Evolutionary conservation across 1,140 invertebrate species (phyloP), one percentile per base, ranked within the genome.

Genomic region (Goniozus legneri): DNA sequence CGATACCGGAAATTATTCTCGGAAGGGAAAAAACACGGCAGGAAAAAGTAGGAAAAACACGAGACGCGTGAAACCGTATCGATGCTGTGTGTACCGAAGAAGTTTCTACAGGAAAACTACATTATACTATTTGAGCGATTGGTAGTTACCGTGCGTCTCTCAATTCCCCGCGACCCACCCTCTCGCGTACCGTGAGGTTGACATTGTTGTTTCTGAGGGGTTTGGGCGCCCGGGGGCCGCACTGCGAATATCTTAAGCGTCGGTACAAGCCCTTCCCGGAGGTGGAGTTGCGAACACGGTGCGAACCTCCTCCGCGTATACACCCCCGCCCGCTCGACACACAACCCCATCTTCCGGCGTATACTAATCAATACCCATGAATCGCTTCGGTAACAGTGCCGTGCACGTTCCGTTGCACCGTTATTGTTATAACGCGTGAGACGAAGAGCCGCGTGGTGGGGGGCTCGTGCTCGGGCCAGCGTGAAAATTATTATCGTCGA

Each of bases 191-290:
- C n/a, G n/a, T n/a, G n/a, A 65, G 69, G 71, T 76, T 73, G 69
- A 71, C 70, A 73, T 70, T 75, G 70, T 75, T 74, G 64, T 74
- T 73, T 72, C 66, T 68, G 59, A 64, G 66, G 67, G n/a, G n/a
- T n/a, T n/a, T n/a, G n/a, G n/a, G 68, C 59, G 52, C 54, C 65
- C 63, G 37, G 35, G 55, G 67, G 65, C 57, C 50, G 50, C n/a
- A n/a, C n/a, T 56, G 56, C 60, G 63, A 71, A 72, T 72, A 72
- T 70, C 69, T 73, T 70, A 64, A 59, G 56, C n/a, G n/a, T n/a
- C n/a, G n/a, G n/a, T n/a, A n/a, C n/a, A n/a, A n/a, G n/a, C n/a
- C n/a, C n/a, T n/a, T n/a, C n/a, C n/a, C n/a, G n/a, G n/a, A n/a
- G n/a, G n/a, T n/a, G n/a, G n/a, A n/a, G n/a, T n/a, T n/a, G n/a